Conservation (phyloP, 2,113 vertebrate species). For the Panthera tigris region DNA sequence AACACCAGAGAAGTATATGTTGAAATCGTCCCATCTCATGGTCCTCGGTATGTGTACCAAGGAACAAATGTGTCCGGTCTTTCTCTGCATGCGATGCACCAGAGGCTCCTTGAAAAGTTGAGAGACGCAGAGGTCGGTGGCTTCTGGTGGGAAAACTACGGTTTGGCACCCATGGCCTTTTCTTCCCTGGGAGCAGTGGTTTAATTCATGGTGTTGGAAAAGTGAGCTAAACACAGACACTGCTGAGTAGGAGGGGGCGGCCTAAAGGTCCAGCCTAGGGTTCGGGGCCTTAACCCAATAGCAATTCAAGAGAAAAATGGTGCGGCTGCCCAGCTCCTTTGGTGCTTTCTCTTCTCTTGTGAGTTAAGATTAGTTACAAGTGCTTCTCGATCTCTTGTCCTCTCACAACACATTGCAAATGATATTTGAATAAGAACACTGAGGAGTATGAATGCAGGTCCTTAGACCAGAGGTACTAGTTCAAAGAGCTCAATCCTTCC, state of each 20-base stretch:
- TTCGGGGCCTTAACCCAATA: neutral
- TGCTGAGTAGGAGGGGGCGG: slow-evolving; percentile 51
- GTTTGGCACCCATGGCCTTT: slow-evolving; percentile 31
- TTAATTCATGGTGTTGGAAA: slow-evolving; percentile 77
- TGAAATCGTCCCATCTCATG: slow-evolving; percentile 31
- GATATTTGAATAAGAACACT: neutral
- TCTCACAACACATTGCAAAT: neutral
- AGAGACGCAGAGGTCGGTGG: neutral
- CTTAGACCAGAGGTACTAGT: neutral
- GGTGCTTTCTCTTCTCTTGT: neutral
- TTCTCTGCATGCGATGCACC: slow-evolving; percentile 29
- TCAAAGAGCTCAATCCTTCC: neutral
- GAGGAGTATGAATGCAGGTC: neutral
- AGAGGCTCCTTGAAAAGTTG: neutral
- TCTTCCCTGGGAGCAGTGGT: slow-evolving; percentile 2
- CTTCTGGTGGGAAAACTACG: slow-evolving; percentile 3
- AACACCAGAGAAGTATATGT: neutral
- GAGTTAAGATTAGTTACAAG: neutral
- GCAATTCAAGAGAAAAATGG: slow-evolving; percentile 46
- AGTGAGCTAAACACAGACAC: slow-evolving; percentile 64
- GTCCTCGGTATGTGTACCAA: neutral
- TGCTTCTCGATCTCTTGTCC: neutral
- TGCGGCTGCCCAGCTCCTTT: neutral
- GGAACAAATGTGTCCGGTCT: slow-evolving; percentile 26
- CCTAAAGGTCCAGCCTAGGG: neutral